Evolutionary conservation across 2,888 invertebrate species (phyloP), one percentile per base, ranked within the genome.

Genomic region (Aelia acuminata): DNA sequence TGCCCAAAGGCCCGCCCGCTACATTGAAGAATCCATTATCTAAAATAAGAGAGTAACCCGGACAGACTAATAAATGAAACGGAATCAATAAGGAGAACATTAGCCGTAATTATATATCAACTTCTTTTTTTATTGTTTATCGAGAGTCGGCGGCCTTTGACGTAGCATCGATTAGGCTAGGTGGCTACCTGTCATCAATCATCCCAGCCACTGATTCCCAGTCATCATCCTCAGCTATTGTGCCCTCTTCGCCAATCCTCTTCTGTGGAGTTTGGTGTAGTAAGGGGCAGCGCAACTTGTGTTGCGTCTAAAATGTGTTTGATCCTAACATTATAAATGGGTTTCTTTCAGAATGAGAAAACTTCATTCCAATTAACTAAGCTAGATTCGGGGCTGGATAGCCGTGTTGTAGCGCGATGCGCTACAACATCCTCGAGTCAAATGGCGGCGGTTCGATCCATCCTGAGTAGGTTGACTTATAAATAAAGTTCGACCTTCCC

Each of bases 181-280:
- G 80, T 80, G 80, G 80, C 80, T 80, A 80, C 39, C 80, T 80
- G n/a, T 80, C 80, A 80, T 80, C 80, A 80, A 80, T 80, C 80
- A 80, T 80, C 43, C 0, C 80, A 1, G 43, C n/a, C 43, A 43
- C 80, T 80, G 80, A 80, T 80, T 47, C 43, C 80, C 43, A 47
- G 43, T 39, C 80, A 35, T 70, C 63, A 63, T 63, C 63, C 15
- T 18, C 63, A 5, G 63, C 63, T 35, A 70, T 70, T 70, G 63
- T 70, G 63, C 63, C 20, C 18, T 35, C 31, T 70, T 70, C 63
- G 63, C 63, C 63, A 70, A 70, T 70, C 63, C 35, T 53, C 0
- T n/a, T n/a, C 3, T 18, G 20, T n/a, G 15, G 18, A 57, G 63
- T 1, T 15, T 2, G 63, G 22, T 43, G 26, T n/a, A 8, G 13